Base-by-base conservation (phyloP, 2,797 vertebrate species). In the Pangasius krempfi region DNA sequence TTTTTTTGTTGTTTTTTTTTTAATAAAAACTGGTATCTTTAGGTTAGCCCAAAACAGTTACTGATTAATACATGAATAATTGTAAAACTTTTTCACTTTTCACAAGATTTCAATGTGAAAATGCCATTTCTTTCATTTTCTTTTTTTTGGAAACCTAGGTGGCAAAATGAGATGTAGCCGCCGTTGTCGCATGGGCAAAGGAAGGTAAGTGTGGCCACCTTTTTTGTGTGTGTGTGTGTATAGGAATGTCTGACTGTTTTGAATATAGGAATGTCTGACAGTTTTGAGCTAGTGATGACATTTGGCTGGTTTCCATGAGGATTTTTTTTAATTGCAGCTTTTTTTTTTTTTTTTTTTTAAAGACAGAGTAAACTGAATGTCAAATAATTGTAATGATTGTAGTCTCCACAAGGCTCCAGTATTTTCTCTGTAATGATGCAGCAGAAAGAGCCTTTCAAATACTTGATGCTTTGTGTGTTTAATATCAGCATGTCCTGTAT, bases 121-220 rank as follows among this genome's bases (percentile, higher is more conserved):
- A 73, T 13, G 33, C 87, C 37, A 27, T 86, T 64, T 84, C 47
- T 50, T n/a, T 64, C 14, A 40, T 62, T 89, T 37, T n/a, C 5
- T 89, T 64, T 30, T 52, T 12, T 82, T 84, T 91, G 14, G 81
- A 94, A 84, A 78, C 25, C 13, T 76, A 91, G 96, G 96, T 92
- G 94, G 94, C 1, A 95, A 87, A 79, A 20, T 93, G 50, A 93
- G 92, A 47, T 91, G 86, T 78, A 47, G 92, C 16, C 94, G 93
- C 12, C 93, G 82, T 88, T 95, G 94, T 88, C 91, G 16, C 50
- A 90, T 88, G 56, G 88, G 70, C 72, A 94, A 94, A 64, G 91
- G 93, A 79, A 95, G 93, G 96, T 96, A 88, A 95, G 87, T 81
- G 47, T 70, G 25, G 2, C 7, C 14, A 9, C 56, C 20, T 22